phyloP scores from a whole-genome alignment of 1,140 invertebrate species.

The Oreohelix idahoensis region DNA sequence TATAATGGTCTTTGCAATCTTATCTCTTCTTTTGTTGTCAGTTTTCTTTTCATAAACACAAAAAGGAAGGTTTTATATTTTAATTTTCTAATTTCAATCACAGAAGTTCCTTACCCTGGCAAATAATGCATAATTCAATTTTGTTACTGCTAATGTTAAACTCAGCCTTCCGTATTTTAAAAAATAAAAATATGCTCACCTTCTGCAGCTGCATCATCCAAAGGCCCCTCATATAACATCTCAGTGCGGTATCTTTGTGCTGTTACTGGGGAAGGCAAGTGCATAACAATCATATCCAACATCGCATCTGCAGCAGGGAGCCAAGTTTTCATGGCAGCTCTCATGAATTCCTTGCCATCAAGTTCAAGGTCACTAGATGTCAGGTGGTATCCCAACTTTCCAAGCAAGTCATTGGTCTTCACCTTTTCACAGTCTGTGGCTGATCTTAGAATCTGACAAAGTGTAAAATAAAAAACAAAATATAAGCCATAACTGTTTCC shows the following conservation, averaged over 20 bases:
- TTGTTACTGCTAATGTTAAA: background rate
- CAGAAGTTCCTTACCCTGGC: too few relatives aligned
- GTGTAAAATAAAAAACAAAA: background rate
- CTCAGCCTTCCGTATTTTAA: background rate
- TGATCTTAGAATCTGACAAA: constrained; percentile 89
- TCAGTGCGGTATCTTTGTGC: constrained; percentile 99
- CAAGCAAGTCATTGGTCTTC: constrained; percentile 76
- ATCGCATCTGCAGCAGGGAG: constrained; percentile 98
- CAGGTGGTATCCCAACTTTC: constrained; percentile 89
- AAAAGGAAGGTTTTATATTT: too few relatives aligned
- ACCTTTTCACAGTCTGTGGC: constrained; percentile 88
- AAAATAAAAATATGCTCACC: constrained; percentile 75
- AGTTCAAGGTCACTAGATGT: constrained; percentile 96
- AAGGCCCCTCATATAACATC: constrained; percentile 88
- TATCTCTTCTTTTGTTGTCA: too few relatives aligned
- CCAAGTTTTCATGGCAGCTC: constrained; percentile 95
- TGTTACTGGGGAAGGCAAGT: constrained; percentile 96
- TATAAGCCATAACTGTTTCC: too few relatives aligned
- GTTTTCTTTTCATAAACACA: too few relatives aligned
- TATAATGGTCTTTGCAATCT: too few relatives aligned
- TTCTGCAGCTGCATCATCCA: constrained; percentile 95
- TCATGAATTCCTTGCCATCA: constrained; percentile 77
- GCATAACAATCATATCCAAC: constrained; percentile 99
- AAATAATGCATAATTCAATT: too few relatives aligned
- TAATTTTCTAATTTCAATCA: too few relatives aligned